phyloP scores from a whole-genome alignment of 2,113 vertebrate genomes.

The Okapia johnstoni region DNA sequence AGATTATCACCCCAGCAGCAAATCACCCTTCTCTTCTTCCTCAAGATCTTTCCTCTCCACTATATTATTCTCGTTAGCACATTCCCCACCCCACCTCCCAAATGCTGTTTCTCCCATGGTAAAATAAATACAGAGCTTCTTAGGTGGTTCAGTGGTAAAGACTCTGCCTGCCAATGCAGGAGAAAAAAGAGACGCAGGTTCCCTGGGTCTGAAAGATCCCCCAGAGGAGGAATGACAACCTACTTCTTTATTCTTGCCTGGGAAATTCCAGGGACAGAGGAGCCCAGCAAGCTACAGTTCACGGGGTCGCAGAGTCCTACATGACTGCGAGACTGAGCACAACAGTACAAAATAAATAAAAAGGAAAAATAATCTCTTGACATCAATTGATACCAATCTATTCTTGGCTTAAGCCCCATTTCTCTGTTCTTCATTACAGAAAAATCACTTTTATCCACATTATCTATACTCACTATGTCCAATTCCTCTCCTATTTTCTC shows the following conservation, averaged over 20 bases:
- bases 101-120: not conserved
- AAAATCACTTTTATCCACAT: not conserved
- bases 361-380: not conserved
- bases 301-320: fast-evolving
- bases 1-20: not conserved
- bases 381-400: not conserved
- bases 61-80: not conserved
- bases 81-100: not conserved
- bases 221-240: not conserved
- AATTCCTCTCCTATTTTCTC: not conserved
- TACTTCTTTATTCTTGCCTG: not conserved
- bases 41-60: not conserved
- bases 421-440: not conserved
- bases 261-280: not conserved
- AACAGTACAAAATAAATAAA: not conserved
- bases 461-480: not conserved
- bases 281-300: not conserved
- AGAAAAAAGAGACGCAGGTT: not conserved
- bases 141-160: not conserved
- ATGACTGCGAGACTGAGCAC: not conserved
- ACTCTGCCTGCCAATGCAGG: not conserved
- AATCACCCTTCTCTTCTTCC: not conserved
- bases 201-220: not conserved
- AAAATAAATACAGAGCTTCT: not conserved
- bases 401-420: not conserved